These are phyloP conservation scores for Pterophyllum scalare DNA, from an alignment of 2,113 vertebrate species.

Conservation along the genomic window DNA sequence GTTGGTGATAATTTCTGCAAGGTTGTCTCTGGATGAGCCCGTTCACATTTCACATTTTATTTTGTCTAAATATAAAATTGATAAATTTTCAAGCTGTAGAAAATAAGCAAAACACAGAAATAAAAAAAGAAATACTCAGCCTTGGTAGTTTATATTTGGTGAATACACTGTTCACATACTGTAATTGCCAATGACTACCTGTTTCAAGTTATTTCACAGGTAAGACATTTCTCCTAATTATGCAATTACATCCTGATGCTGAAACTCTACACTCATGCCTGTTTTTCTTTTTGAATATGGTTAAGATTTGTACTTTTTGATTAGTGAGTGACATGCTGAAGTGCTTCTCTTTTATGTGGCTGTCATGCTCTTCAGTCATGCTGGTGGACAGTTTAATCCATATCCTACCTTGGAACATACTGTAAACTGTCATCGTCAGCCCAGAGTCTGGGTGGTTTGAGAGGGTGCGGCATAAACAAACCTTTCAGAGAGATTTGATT, in stretches of 20 bases:
- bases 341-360: neutral
- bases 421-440: constrained; percentile 18
- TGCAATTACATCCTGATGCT: neutral
- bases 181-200: neutral
- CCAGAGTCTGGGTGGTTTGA: constrained; percentile 51
- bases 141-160: neutral
- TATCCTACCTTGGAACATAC: constrained; percentile 4
- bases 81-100: neutral
- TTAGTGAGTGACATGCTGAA: neutral
- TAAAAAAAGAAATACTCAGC: neutral
- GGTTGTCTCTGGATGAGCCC: neutral
- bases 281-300: neutral
- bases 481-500: constrained; percentile 19
- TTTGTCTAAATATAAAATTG: neutral
- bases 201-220: neutral
- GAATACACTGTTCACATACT: too few species aligned
- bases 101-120: neutral
- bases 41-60: neutral
- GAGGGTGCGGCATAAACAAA: constrained; percentile 59
- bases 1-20: neutral
- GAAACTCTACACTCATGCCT: neutral
- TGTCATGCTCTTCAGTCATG: neutral
- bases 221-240: neutral
- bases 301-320: neutral
- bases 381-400: constrained; percentile 9